A percentile compares a stretch with the other conserved stretches of the same genome.
Evolutionary conservation across 2,797 vertebrate species (phyloP).

Genomic region (Syndactyla subalaris): DNA sequence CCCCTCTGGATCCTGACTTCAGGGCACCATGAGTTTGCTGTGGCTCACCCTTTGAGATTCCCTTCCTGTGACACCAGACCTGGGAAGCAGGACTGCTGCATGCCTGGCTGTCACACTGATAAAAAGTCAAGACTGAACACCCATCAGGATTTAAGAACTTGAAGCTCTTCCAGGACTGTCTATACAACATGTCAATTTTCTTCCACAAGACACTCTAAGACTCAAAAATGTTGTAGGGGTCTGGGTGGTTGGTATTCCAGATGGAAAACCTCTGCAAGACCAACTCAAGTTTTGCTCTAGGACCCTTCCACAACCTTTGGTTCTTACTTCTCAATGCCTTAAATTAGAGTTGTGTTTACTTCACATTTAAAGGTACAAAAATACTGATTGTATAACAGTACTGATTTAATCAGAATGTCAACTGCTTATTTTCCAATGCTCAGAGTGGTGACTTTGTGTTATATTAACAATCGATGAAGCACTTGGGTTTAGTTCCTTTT

Average conservation of each 20-base stretch:
- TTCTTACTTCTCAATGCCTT: neutral
- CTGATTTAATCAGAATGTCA: neutral
- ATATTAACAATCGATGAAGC: neutral
- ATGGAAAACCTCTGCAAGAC: neutral
- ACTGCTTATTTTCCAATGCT: neutral
- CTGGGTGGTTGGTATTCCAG: rapidly evolving
- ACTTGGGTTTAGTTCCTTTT: slow-evolving; percentile 35
- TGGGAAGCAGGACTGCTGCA: neutral
- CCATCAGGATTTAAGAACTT: neutral
- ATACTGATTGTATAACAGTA: neutral
- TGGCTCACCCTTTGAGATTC: rapidly evolving
- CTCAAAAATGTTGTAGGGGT: neutral
- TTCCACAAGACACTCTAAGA: neutral
- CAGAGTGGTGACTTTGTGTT: neutral
- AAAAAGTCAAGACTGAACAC: neutral
- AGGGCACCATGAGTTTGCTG: neutral
- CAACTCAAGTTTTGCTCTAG: neutral
- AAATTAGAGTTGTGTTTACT: neutral
- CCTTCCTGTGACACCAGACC: neutral
- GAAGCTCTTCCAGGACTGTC: neutral
- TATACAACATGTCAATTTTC: neutral
- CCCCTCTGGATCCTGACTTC: neutral
- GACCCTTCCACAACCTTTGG: neutral
- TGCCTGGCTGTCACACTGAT: neutral
- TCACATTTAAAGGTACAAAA: neutral